Percentiles rank a stretch among this genome's conserved stretches.
These are phyloP conservation scores for Diadema setosum DNA, from an alignment of 35 echinoderm and acorn worm species.

Conservation along the genomic window DNA sequence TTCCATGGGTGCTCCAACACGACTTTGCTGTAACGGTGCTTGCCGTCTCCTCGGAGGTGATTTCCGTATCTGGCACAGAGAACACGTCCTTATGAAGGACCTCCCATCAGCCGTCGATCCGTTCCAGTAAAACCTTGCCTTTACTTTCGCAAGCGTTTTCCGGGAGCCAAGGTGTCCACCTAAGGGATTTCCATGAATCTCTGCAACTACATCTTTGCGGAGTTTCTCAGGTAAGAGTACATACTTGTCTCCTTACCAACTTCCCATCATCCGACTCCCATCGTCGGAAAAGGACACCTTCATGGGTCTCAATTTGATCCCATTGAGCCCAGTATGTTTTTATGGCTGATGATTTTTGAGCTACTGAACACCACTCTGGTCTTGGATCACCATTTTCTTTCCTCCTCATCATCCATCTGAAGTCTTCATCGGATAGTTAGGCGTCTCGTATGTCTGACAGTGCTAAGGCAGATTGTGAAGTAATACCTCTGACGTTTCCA, in stretches of 20 bases:
- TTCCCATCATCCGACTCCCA: slow-evolving; percentile 12
- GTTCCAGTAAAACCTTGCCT: too few species aligned
- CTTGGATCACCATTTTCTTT: not conserved
- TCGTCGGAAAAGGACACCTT: not conserved
- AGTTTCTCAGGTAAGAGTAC: slow-evolving; percentile 1
- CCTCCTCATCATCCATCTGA: not conserved
- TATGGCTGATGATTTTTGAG: not conserved
- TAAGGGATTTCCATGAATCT: too few species aligned
- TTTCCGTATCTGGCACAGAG: slow-evolving; percentile 4
- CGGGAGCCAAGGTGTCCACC: too few species aligned
- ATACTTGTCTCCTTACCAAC: not conserved
- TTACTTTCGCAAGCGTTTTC: too few species aligned
- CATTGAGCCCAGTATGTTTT: too few species aligned
- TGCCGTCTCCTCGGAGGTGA: not conserved
- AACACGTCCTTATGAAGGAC: not conserved
- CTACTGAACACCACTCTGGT: slow-evolving; percentile 8
- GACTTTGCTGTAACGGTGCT: slow-evolving; percentile 12
- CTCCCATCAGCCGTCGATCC: not conserved
- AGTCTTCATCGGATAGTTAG: too few species aligned
- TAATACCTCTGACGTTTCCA: too few species aligned
- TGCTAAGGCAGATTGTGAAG: too few species aligned
- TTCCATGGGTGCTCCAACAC: too few species aligned
- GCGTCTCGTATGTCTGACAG: too few species aligned
- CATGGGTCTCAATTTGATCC: not conserved
- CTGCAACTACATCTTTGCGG: too few species aligned